Evolutionary conservation across 2,797 vertebrate species (phyloP).

Genomic region (Cichlasoma orientale): DNA sequence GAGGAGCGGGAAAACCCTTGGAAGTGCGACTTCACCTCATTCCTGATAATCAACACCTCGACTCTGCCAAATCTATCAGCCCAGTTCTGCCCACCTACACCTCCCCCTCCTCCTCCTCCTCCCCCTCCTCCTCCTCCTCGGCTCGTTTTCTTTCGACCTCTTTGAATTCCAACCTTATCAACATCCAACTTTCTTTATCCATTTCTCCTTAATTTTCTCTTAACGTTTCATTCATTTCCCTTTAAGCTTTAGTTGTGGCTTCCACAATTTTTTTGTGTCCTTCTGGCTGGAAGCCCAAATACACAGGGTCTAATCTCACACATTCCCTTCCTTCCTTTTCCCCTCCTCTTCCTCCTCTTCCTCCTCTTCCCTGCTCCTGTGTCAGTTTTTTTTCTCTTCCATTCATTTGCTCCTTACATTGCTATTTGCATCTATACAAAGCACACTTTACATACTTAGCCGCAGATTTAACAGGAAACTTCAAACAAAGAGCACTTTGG

Average conservation of each 20-base stretch:
- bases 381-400: neutral
- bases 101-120: neutral
- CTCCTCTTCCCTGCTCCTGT: neutral
- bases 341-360: neutral
- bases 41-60: slow-evolving; percentile 33
- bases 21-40: slow-evolving; percentile 30
- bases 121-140: neutral
- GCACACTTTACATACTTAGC: neutral
- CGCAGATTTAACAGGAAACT: slow-evolving; percentile 11
- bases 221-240: slow-evolving; percentile 57
- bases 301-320: slow-evolving; percentile 33
- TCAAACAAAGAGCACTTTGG: slow-evolving; percentile 18
- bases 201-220: slow-evolving; percentile 10
- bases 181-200: slow-evolving; percentile 6
- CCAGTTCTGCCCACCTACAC: neutral
- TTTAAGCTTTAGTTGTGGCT: slow-evolving; percentile 31
- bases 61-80: slow-evolving; percentile 19
- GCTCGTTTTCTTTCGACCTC: neutral
- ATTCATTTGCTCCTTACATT: neutral
- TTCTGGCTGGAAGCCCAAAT: slow-evolving; percentile 35
- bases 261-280: neutral
- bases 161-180: slow-evolving; percentile 11
- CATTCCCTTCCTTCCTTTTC: neutral
- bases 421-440: slow-evolving; percentile 35
- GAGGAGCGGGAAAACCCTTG: slow-evolving; percentile 9